These are phyloP conservation scores for Telenomus remus DNA, from an alignment of 1,140 invertebrate genomes.

Conservation along the genomic window DNA sequence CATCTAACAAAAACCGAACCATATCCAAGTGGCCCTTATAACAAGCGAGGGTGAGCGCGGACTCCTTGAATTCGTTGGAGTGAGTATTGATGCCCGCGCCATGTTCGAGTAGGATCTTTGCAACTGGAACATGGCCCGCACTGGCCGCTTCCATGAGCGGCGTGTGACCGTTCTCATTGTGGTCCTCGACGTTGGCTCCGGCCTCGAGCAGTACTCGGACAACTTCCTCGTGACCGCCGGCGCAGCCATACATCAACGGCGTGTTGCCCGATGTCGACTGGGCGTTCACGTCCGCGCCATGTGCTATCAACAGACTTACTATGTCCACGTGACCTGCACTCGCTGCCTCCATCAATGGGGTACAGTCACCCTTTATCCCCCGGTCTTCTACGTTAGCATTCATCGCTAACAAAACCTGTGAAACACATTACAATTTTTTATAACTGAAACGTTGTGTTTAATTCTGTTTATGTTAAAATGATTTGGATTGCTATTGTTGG, in stretches of 20 bases:
- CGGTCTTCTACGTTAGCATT: constrained; percentile 97
- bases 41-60: constrained; percentile 95
- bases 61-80: constrained; percentile 99
- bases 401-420: constrained; percentile 93
- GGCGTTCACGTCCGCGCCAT: constrained; percentile 96
- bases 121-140: constrained; percentile 95
- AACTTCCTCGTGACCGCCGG: constrained; percentile 95
- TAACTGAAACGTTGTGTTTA: too few species aligned
- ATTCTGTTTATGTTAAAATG: too few species aligned
- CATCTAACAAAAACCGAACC: constrained; percentile 95
- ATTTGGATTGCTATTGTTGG: too few species aligned
- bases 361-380: constrained; percentile 96
- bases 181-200: constrained; percentile 97
- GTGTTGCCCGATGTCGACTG: constrained; percentile 97
- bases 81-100: constrained; percentile 98
- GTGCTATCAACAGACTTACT: constrained; percentile 90
- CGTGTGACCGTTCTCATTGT: constrained; percentile 99
- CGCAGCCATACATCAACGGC: constrained; percentile 98
- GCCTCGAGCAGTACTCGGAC: constrained; percentile 91
- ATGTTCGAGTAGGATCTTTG: constrained; percentile 92
- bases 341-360: constrained; percentile 97
- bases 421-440: neutral
- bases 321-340: constrained; percentile 96
- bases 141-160: constrained; percentile 99
- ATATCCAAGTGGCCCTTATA: constrained; percentile 99